Conservation (phyloP, 2,797 vertebrate species). For the Serranus cabrilla region DNA sequence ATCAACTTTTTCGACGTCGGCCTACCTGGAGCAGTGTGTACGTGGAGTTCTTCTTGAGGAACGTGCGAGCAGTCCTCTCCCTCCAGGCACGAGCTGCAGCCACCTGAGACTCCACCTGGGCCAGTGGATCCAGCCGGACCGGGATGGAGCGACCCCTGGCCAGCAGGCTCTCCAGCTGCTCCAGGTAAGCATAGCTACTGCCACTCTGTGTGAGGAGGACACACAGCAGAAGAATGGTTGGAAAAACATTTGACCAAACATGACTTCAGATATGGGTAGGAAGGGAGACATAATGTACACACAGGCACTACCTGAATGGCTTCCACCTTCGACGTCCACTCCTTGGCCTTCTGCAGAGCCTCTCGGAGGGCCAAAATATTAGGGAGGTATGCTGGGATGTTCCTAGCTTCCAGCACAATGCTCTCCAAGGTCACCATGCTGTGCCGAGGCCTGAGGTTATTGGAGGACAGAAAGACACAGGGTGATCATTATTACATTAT, state of each 20-base stretch:
- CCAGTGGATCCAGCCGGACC: slow-evolving; percentile 92
- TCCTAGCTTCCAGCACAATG: slow-evolving; percentile 95
- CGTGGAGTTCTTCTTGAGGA: slow-evolving; percentile 98
- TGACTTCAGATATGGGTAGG: background rate
- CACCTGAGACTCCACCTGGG: slow-evolving; percentile 97
- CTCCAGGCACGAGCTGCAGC: slow-evolving; percentile 95
- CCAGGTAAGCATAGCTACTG: slow-evolving; percentile 93
- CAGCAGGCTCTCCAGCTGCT: slow-evolving; percentile 95
- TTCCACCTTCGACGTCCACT: slow-evolving; percentile 96
- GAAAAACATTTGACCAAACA: background rate
- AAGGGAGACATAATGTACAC: background rate
- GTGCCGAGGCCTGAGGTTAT: slow-evolving; percentile 90
- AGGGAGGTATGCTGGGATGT: slow-evolving; percentile 96
- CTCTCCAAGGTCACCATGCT: slow-evolving; percentile 93
- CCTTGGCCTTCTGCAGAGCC: slow-evolving; percentile 95
- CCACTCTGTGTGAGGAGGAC: slow-evolving; percentile 87
- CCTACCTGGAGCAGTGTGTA: slow-evolving; percentile 94
- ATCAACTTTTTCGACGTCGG: background rate
- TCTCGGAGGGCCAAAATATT: slow-evolving; percentile 95
- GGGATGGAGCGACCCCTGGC: slow-evolving; percentile 95
- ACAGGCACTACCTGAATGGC: slow-evolving; percentile 91
- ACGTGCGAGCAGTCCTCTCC: slow-evolving; percentile 95
- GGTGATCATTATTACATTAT: background rate
- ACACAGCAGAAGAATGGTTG: background rate
- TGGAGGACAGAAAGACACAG: background rate